A percentile compares a stretch with the other conserved stretches of the same genome.
phyloP scores from a whole-genome alignment of 1,140 invertebrate genomes.

The Chlorops oryzae region DNA sequence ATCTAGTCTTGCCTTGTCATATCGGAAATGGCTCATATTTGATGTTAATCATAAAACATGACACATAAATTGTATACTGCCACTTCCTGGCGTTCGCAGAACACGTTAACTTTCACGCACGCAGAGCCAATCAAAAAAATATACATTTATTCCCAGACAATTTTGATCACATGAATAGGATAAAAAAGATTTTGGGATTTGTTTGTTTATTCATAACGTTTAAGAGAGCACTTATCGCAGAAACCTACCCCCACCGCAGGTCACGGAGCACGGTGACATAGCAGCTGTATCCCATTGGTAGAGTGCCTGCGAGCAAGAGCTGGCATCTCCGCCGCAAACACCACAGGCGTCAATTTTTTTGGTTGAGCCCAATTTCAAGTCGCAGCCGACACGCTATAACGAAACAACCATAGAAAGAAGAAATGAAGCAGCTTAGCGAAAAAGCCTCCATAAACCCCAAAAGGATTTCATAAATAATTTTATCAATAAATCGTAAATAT shows the following conservation, averaged over 20 bases:
- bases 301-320: constrained; percentile 65
- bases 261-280: constrained; percentile 75
- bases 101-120: too few species aligned
- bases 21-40: too few species aligned
- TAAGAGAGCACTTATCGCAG: too few species aligned
- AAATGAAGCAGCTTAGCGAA: not conserved
- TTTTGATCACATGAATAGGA: too few species aligned
- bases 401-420: constrained; percentile 18
- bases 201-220: too few species aligned
- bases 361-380: constrained; percentile 76
- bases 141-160: too few species aligned
- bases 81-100: too few species aligned
- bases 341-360: constrained; percentile 82
- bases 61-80: too few species aligned
- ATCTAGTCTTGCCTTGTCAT: too few species aligned
- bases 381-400: constrained; percentile 81
- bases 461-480: not conserved
- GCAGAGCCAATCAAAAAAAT: too few species aligned
- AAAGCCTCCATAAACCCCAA: not conserved
- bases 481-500: not conserved
- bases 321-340: constrained; percentile 83
- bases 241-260: constrained; percentile 88
- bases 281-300: constrained; percentile 81
- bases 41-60: too few species aligned
- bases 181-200: too few species aligned